phyloP scores from a whole-genome alignment of 2,888 invertebrate genomes.

The Anagyrus pseudococci region DNA sequence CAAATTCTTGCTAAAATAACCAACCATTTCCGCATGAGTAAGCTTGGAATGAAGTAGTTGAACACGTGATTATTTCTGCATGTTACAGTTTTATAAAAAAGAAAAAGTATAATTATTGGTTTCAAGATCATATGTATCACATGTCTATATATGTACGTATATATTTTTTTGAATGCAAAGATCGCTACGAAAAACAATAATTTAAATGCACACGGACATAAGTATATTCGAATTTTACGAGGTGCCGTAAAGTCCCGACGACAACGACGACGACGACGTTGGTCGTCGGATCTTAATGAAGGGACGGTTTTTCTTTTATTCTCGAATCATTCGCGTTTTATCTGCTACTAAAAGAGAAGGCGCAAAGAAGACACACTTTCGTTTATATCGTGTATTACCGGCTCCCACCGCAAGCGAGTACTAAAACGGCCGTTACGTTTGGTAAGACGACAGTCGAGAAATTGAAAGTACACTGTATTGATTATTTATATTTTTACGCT shows the following conservation, averaged over 20 bases:
- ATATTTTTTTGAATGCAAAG: no score
- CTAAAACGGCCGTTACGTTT: conserved; percentile 1
- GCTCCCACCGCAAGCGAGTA: conserved; percentile 2
- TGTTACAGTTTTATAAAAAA: no score
- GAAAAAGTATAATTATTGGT: no score
- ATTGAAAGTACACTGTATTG: no score
- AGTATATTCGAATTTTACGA: conserved; percentile 38
- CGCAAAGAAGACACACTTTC: conserved; percentile 38
- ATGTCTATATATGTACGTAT: no score
- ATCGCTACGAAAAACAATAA: conserved; percentile 27
- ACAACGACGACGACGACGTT: conserved; percentile 27
- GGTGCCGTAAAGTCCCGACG: conserved; percentile 33
- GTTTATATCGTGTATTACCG: conserved; percentile 37
- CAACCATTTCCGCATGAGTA: no score
- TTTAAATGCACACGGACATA: conserved; percentile 22
- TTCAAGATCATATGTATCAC: no score
- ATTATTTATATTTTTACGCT: no score
- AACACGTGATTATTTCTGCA: no score
- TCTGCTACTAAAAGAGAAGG: background rate
- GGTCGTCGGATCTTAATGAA: conserved; percentile 40
- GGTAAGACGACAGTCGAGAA: no score
- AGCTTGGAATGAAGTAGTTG: no score
- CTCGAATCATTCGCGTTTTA: background rate
- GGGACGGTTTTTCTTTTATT: conserved; percentile 31
- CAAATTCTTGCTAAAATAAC: no score